phyloP scores from a whole-genome alignment of 2,888 invertebrate genomes.

The Poecilobothrus nobilitatus region DNA sequence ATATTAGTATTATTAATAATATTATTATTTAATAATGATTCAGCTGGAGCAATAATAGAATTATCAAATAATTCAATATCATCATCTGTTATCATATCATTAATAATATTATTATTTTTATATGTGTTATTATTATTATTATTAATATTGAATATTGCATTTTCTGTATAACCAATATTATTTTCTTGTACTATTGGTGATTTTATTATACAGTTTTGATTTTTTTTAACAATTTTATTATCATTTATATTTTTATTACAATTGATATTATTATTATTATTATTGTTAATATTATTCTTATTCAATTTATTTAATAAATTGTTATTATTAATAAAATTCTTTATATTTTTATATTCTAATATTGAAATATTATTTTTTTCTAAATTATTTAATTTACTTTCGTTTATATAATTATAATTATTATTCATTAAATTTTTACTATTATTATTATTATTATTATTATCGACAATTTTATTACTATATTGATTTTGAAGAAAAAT shows the following conservation, averaged over 20 bases:
- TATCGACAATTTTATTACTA: slow-evolving; percentile 10
- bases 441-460: slow-evolving; percentile 12
- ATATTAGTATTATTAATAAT: no score
- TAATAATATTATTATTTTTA: background rate
- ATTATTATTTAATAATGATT: no score
- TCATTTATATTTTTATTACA: background rate
- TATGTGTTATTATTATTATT: background rate
- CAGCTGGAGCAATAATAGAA: no score
- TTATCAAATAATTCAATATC: no score
- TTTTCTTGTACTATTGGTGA: background rate
- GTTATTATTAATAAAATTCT: background rate
- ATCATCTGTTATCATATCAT: background rate
- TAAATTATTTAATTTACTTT: background rate
- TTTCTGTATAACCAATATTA: background rate
- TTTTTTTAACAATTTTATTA: background rate
- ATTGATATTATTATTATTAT: background rate
- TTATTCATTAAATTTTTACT: background rate
- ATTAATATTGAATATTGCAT: background rate
- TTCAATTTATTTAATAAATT: background rate
- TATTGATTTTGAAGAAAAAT: background rate
- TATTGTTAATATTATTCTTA: background rate
- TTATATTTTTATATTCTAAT: background rate
- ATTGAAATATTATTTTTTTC: background rate
- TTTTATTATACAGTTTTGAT: no score
- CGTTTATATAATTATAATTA: background rate